These are phyloP conservation scores for Liodrosophila aerea DNA, from an alignment of 2,888 invertebrate species.

Conservation along the genomic window DNA sequence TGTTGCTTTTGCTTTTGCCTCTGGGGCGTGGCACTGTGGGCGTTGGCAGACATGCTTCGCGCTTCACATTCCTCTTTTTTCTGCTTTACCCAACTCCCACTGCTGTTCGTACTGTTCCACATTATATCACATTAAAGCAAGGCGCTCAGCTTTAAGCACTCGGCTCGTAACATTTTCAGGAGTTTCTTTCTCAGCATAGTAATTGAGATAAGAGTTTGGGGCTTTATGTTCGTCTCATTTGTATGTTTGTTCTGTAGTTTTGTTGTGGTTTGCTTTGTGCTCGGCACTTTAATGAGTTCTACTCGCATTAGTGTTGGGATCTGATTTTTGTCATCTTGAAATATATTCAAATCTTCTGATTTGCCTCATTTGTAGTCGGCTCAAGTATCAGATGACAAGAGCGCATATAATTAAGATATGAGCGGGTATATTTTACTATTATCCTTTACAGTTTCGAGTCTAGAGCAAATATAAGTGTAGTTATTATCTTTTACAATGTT, in stretches of 20 bases:
- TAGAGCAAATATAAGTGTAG: no score
- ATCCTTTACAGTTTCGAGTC: no score
- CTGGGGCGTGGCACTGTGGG: slow-evolving; percentile 47
- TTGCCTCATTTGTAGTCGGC: slow-evolving; percentile 20
- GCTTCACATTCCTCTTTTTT: slow-evolving; percentile 10
- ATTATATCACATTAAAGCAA: slow-evolving; percentile 45
- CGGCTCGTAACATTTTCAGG: slow-evolving; percentile 23
- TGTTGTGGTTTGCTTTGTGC: slow-evolving; percentile 19
- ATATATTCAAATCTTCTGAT: not conserved
- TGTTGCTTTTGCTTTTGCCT: slow-evolving; percentile 8
- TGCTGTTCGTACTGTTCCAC: not conserved
- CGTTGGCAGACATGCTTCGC: slow-evolving; percentile 60
- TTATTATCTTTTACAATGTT: no score
- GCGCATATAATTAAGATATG: no score
- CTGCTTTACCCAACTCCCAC: not conserved
- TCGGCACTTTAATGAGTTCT: slow-evolving; percentile 26
- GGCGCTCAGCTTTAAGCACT: slow-evolving; percentile 46
- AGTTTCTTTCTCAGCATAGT: slow-evolving; percentile 42
- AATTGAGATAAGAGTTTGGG: slow-evolving; percentile 45
- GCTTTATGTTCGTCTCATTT: not conserved
- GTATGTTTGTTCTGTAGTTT: slow-evolving; percentile 13
- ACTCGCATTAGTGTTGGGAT: slow-evolving; percentile 7
- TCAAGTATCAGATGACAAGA: slow-evolving; percentile 1
- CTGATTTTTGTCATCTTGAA: slow-evolving; percentile 18
- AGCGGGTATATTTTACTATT: no score